Evolutionary conservation across 2,113 vertebrate species (phyloP), one percentile per base, ranked within the genome.

Genomic region (Tachysurus vachellii): DNA sequence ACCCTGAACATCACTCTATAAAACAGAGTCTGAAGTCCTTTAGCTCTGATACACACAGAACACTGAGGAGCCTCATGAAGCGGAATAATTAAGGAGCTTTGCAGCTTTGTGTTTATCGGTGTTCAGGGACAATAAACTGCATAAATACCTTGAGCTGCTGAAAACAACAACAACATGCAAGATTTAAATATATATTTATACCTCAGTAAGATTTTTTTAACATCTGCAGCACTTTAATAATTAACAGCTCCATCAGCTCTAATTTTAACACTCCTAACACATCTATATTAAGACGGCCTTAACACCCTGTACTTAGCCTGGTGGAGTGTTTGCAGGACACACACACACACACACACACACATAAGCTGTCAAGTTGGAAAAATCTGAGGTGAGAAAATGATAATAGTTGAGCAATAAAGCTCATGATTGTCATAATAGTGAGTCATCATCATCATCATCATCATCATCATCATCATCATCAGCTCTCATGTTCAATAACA

Each of bases 211-310:
- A 36, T 17, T 5, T 70, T 70, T 70, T 71, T 21, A 28, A 28
- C 44, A 66, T 68, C 44, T 68, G 26, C 81, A 53, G 81, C 16
- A 5, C 53, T 80, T 36, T 80, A 50, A 53, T 83, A n/a, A 68
- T 53, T 28, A 68, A 28, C 81, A 53, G 44, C 6, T 42, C 21
- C 13, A n/a, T 47, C 80, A 50, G 26, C 28, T 83, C 44, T 53
- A 82, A 66, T 82, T 82, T 82, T 82, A 83, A 53, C 62, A 83
- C 80, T n/a, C 12, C 23, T 50, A 64, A n/a, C 61, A 64, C 80
- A 16, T 66, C 59, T 47, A 64, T n/a, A 64, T 47, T 64, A 64
- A 47, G 5, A 81, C 1, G 1, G 47, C 14, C 62, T 68, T 11
- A 83, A 28, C 81, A 83, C 44, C 42, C 71, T 75, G 71, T 75